Percentiles rank a stretch among this genome's conserved stretches.
These are phyloP conservation scores for Lithophane leautieri DNA, from an alignment of 2,888 invertebrate genomes.

Conservation along the genomic window DNA sequence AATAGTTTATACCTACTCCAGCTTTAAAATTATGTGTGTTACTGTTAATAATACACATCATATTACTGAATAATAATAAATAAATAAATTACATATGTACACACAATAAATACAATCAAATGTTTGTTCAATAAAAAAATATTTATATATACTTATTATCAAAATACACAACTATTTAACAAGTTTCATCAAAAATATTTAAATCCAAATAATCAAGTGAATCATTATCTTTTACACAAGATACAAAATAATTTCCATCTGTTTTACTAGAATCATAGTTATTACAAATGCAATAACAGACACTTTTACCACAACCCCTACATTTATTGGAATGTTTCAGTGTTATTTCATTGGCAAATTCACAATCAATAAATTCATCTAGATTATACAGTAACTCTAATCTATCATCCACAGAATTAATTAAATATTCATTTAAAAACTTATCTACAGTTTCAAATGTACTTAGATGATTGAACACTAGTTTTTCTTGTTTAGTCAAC, in stretches of 20 bases:
- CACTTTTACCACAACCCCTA: constrained; percentile 83
- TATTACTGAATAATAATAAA: too few relatives aligned
- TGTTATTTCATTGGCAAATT: constrained; percentile 83
- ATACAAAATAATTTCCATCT: constrained; percentile 82
- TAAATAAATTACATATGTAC: too few relatives aligned
- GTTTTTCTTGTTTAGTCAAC: constrained; percentile 93
- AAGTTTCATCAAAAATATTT: constrained; percentile 80
- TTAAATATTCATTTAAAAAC: constrained; percentile 92
- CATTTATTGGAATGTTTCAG: constrained; percentile 85
- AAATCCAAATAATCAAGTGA: constrained; percentile 84
- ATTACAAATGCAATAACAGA: constrained; percentile 81
- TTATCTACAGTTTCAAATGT: constrained; percentile 92
- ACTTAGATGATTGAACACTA: constrained; percentile 94
- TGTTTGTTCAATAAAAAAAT: constrained; percentile 10
- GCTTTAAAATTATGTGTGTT: background rate
- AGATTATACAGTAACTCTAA: constrained; percentile 67
- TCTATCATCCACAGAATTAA: constrained; percentile 73
- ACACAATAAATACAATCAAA: background rate
- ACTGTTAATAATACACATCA: background rate
- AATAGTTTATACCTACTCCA: background rate
- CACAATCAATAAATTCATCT: constrained; percentile 80
- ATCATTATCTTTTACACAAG: constrained; percentile 79
- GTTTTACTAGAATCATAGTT: constrained; percentile 78
- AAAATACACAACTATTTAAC: constrained; percentile 18
- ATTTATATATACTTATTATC: constrained; percentile 3